Evolutionary conservation across 1,140 invertebrate species (phyloP).

Genomic region (Lepidurus packardi): DNA sequence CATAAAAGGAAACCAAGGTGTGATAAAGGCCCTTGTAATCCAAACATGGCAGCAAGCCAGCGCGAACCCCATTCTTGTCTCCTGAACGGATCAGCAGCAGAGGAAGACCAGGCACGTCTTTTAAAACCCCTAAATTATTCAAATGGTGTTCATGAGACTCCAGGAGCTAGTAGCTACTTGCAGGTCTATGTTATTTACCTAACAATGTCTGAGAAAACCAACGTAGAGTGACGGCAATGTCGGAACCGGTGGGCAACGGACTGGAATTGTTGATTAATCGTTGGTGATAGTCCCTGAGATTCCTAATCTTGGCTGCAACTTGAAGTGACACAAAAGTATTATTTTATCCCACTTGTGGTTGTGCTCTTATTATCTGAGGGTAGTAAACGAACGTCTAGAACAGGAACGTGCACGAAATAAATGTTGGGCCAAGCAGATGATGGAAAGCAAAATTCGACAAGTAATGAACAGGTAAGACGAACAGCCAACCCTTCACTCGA

Average conservation of each 20-base stretch:
- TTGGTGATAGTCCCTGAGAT: slow-evolving; percentile 90
- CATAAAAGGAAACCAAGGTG: slow-evolving; percentile 71
- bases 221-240: slow-evolving; percentile 95
- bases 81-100: slow-evolving; percentile 80
- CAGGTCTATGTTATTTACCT: slow-evolving; percentile 60
- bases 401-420: too few relatives aligned
- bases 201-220: slow-evolving; percentile 96
- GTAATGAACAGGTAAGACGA: too few relatives aligned
- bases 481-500: too few relatives aligned
- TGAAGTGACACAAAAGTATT: slow-evolving; percentile 43
- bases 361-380: slow-evolving; percentile 24
- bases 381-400: slow-evolving; percentile 11
- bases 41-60: slow-evolving; percentile 86
- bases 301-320: slow-evolving; percentile 97
- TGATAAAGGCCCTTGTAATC: slow-evolving; percentile 92
- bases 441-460: too few relatives aligned
- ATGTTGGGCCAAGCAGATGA: too few relatives aligned
- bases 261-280: slow-evolving; percentile 83
- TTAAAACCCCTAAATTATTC: slow-evolving; percentile 67
- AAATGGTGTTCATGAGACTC: slow-evolving; percentile 25
- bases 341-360: not conserved
- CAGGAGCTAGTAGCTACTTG: slow-evolving; percentile 2
- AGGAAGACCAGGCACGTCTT: slow-evolving; percentile 88
- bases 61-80: slow-evolving; percentile 72
- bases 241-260: slow-evolving; percentile 84